Conservation (phyloP, 2,888 invertebrate species). For the Apocheima hispidaria region DNA sequence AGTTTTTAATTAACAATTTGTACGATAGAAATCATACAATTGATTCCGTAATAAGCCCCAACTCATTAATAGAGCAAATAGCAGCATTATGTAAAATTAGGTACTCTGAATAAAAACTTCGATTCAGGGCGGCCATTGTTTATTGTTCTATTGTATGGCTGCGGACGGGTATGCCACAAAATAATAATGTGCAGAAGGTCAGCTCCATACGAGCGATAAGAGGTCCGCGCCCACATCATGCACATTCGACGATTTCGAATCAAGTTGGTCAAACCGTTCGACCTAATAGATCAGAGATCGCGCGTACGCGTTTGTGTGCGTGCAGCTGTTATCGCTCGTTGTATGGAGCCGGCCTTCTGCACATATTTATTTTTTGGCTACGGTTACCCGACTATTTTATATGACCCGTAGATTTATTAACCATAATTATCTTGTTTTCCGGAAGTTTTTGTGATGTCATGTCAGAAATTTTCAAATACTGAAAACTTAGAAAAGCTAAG, state of each 20-base stretch:
- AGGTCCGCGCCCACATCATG: too few relatives aligned
- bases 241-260: too few relatives aligned
- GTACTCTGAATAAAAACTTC: slow-evolving; percentile 60
- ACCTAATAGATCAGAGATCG: too few relatives aligned
- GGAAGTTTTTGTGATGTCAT: neutral
- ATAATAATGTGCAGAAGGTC: too few relatives aligned
- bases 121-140: slow-evolving; percentile 68
- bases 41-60: slow-evolving; percentile 7
- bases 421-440: slow-evolving; percentile 31
- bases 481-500: too few relatives aligned
- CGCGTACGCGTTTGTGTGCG: too few relatives aligned
- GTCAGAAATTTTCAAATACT: too few relatives aligned
- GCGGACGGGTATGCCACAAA: slow-evolving; percentile 34
- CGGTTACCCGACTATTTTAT: slow-evolving; percentile 35
- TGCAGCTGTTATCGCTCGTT: too few relatives aligned
- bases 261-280: too few relatives aligned
- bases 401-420: slow-evolving; percentile 8
- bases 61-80: slow-evolving; percentile 22
- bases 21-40: neutral
- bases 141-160: slow-evolving; percentile 55
- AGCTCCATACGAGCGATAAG: too few relatives aligned
- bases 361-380: too few relatives aligned
- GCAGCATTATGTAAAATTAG: slow-evolving; percentile 48
- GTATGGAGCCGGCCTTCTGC: too few relatives aligned
- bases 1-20: slow-evolving; percentile 36